Conservation (phyloP, 2,888 invertebrate genomes). For the Ophraella communa region DNA sequence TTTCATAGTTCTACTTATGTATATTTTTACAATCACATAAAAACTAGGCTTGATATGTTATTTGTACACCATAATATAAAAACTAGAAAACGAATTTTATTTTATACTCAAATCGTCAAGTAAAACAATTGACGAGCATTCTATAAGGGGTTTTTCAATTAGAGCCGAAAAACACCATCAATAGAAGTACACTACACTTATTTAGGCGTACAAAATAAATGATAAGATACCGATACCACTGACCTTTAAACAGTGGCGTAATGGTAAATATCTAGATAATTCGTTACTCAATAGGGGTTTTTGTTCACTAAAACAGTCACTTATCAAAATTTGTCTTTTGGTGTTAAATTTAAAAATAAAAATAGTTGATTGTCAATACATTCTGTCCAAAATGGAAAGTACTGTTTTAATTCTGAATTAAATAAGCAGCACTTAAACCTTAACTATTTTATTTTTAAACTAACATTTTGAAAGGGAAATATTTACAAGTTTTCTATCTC, state of each 20-base stretch:
- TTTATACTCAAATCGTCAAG: not conserved
- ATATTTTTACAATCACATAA: constrained; percentile 35
- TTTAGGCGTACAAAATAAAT: not conserved
- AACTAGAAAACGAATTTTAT: constrained; percentile 10
- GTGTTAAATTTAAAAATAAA: no score
- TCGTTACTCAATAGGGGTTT: not conserved
- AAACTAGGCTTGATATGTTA: constrained; percentile 38
- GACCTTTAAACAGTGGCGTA: not conserved
- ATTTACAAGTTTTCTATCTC: no score
- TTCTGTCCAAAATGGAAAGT: no score
- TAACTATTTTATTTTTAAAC: no score
- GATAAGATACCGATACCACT: not conserved
- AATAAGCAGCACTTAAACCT: no score
- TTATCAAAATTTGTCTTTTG: no score
- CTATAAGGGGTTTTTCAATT: constrained; percentile 2
- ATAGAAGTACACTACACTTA: constrained; percentile 11
- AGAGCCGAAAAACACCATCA: not conserved
- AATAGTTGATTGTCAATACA: no score
- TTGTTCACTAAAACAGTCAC: not conserved
- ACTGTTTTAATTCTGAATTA: no score
- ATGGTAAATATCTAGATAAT: constrained; percentile 5
- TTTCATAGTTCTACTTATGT: not conserved
- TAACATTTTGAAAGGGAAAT: no score
- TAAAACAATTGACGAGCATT: constrained; percentile 1
- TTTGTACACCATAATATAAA: constrained; percentile 35